Percentiles rank a stretch among this genome's conserved stretches.
phyloP scores from a whole-genome alignment of 92 coral and sea anemone species.

The Epizoanthus fatuus region DNA sequence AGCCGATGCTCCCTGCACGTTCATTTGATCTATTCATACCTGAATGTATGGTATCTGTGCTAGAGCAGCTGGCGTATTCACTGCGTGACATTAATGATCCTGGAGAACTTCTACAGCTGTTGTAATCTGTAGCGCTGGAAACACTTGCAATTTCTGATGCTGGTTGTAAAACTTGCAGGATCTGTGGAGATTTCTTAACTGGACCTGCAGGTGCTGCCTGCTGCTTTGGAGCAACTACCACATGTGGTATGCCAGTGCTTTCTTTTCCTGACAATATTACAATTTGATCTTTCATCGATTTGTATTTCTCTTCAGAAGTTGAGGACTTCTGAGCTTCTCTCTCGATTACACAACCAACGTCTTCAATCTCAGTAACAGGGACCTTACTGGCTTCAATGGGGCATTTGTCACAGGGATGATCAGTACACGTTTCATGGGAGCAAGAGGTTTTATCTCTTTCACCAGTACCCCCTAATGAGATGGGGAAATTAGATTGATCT shows the following conservation, averaged over 20 bases:
- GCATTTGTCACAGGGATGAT: conserved; percentile 6
- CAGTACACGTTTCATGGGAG: background rate
- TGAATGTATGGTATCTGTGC: conserved; percentile 17
- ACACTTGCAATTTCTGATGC: conserved; percentile 26
- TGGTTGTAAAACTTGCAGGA: background rate
- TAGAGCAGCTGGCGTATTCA: conserved; percentile 10
- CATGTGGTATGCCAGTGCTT: background rate
- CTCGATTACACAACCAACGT: background rate
- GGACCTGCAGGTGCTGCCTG: background rate
- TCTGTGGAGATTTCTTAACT: conserved; percentile 1
- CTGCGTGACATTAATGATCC: background rate
- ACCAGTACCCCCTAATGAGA: background rate
- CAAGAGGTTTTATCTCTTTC: background rate
- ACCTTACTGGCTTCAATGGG: background rate
- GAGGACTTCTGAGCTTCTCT: background rate
- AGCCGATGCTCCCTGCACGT: background rate
- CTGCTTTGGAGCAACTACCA: background rate
- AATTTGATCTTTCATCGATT: no score
- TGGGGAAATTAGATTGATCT: background rate
- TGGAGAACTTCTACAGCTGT: conserved; percentile 24
- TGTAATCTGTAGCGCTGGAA: conserved; percentile 9
- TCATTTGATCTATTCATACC: background rate
- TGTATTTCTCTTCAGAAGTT: no score
- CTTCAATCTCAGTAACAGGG: conserved; percentile 35
- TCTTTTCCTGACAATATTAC: background rate